Percentiles rank a stretch among this genome's conserved stretches.
These are phyloP conservation scores for Troides aeacus DNA, from an alignment of 2,888 invertebrate species.

Conservation along the genomic window DNA sequence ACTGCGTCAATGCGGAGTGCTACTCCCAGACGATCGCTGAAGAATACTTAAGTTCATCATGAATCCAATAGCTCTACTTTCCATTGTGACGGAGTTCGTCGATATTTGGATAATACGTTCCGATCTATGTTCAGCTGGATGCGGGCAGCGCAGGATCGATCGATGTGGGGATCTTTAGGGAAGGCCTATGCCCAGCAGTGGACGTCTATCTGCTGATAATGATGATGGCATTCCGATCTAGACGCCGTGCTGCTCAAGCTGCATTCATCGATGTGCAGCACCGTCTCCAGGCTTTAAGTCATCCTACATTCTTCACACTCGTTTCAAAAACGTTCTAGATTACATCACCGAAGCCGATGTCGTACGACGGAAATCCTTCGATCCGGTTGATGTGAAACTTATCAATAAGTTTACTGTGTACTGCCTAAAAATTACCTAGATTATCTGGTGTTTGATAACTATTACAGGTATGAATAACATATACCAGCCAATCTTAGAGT, in stretches of 20 bases:
- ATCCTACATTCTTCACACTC: neutral
- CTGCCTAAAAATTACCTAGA: conserved; percentile 10
- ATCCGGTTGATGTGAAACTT: neutral
- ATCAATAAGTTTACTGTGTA: conserved; percentile 7
- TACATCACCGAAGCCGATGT: neutral
- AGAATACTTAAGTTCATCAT: neutral
- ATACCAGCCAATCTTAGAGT: neutral
- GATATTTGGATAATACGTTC: neutral
- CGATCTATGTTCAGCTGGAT: too few species aligned
- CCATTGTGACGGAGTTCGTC: neutral
- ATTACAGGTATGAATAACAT: neutral
- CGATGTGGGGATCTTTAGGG: too few species aligned
- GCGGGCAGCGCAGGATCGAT: too few species aligned
- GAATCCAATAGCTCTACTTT: neutral
- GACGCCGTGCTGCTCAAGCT: neutral
- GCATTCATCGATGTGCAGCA: neutral
- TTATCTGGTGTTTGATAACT: neutral
- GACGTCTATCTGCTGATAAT: too few species aligned
- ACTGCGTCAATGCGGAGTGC: neutral
- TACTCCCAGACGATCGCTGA: neutral
- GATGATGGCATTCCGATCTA: neutral
- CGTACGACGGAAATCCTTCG: conserved; percentile 4
- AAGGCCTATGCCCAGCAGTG: too few species aligned
- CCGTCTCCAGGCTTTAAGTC: neutral
- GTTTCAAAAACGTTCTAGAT: neutral